Conservation (phyloP, 2,797 vertebrate species). For the Urophycis tenuis region DNA sequence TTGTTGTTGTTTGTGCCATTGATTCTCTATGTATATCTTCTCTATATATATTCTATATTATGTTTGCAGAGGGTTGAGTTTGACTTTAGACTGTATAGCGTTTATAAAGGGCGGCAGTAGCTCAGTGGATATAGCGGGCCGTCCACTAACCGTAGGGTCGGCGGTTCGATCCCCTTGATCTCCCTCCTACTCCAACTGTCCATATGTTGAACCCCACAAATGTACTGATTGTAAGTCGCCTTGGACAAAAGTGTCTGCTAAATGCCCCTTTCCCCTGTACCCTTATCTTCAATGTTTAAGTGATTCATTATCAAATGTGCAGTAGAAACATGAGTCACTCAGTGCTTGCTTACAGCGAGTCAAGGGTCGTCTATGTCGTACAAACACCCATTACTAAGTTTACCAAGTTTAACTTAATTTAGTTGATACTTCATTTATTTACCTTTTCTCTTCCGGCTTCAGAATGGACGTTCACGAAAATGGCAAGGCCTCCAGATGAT, state of each 20-base stretch:
- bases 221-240: too few species aligned
- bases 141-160: too few species aligned
- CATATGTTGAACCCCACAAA: too few species aligned
- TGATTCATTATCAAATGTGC: too few species aligned
- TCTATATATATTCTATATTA: neutral
- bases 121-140: too few species aligned
- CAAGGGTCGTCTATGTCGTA: neutral
- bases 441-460: slow-evolving; percentile 22
- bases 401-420: neutral
- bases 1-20: neutral
- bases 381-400: neutral
- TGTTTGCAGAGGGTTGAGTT: neutral
- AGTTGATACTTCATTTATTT: too few species aligned
- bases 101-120: too few species aligned
- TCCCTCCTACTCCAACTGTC: too few species aligned
- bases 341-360: neutral
- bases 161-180: too few species aligned
- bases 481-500: slow-evolving; percentile 89
- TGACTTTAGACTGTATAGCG: neutral
- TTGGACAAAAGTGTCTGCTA: too few species aligned
- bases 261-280: too few species aligned
- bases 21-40: too few species aligned
- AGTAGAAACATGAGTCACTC: neutral
- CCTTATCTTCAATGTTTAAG: neutral
- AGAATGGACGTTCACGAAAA: slow-evolving; percentile 93